Percentiles rank a stretch among this genome's conserved stretches.
Evolutionary conservation across 53 echinoderm and acorn worm genomes (phyloP).

Genomic region (Holothuria leucospilota): DNA sequence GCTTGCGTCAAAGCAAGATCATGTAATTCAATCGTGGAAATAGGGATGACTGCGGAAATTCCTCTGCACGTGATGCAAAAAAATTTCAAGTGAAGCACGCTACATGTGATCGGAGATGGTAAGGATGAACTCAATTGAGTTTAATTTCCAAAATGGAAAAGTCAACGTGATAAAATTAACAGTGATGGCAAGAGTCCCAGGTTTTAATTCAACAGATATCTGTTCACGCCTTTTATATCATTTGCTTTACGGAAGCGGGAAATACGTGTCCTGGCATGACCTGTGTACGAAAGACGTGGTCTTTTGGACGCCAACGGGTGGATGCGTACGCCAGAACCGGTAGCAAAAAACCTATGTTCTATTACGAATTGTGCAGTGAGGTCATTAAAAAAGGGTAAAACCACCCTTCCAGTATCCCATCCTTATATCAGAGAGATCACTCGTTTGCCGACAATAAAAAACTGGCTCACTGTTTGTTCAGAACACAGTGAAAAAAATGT

Average conservation of each 20-base stretch:
- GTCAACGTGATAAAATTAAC: background rate
- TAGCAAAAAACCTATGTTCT: conserved; percentile 2
- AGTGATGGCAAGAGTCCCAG: background rate
- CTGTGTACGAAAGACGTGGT: conserved; percentile 7
- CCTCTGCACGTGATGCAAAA: conserved; percentile 13
- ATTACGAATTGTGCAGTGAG: conserved; percentile 28
- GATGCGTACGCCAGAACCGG: background rate
- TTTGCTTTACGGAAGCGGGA: conserved; percentile 35
- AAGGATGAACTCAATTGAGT: background rate
- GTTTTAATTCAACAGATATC: conserved; percentile 25
- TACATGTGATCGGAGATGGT: background rate
- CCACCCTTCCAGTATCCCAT: too few species aligned
- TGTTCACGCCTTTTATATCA: background rate
- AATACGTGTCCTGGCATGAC: conserved; percentile 21
- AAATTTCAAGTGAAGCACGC: conserved; percentile 20
- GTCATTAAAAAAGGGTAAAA: background rate
- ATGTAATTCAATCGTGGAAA: background rate
- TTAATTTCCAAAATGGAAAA: background rate
- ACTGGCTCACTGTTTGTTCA: too few species aligned
- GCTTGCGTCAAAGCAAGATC: background rate
- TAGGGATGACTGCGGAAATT: background rate
- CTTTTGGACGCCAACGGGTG: conserved; percentile 31
- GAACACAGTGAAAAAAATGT: too few species aligned
- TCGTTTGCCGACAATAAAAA: too few species aligned
- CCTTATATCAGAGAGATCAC: too few species aligned